phyloP scores from a whole-genome alignment of 1,140 invertebrate species.

The Caenorhabditis tropicalis region DNA sequence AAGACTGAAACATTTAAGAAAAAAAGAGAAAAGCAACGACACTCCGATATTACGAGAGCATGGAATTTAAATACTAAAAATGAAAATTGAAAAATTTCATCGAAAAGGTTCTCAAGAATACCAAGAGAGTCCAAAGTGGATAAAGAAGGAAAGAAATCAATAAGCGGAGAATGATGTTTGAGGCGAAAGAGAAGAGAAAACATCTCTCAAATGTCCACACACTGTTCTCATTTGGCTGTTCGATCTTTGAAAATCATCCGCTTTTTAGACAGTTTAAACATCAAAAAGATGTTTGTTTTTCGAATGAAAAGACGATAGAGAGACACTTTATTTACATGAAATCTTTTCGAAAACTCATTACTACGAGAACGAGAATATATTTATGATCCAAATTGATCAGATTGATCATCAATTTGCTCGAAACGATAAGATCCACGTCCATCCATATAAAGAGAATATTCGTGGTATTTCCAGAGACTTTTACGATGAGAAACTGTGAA shows the following conservation, averaged over 20 bases:
- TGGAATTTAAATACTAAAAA: neutral
- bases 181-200: neutral
- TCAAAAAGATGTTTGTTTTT: neutral
- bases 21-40: slow-evolving; percentile 24
- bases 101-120: neutral
- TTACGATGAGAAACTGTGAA: slow-evolving; percentile 96
- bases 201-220: neutral
- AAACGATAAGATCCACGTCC: slow-evolving; percentile 88
- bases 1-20: neutral
- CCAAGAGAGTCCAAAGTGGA: neutral
- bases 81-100: neutral
- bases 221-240: neutral
- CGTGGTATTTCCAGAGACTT: slow-evolving; percentile 91
- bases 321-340: slow-evolving; percentile 41
- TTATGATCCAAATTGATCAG: slow-evolving; percentile 51
- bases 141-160: neutral
- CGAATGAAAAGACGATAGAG: neutral
- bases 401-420: slow-evolving; percentile 80
- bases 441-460: slow-evolving; percentile 92
- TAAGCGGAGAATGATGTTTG: slow-evolving; percentile 3
- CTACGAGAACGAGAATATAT: neutral
- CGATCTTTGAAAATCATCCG: slow-evolving; percentile 7
- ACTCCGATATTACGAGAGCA: neutral
- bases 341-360: neutral
- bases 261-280: neutral